These are phyloP conservation scores for Acipenser ruthenus DNA, from an alignment of 2,797 vertebrate genomes.

Conservation along the genomic window DNA sequence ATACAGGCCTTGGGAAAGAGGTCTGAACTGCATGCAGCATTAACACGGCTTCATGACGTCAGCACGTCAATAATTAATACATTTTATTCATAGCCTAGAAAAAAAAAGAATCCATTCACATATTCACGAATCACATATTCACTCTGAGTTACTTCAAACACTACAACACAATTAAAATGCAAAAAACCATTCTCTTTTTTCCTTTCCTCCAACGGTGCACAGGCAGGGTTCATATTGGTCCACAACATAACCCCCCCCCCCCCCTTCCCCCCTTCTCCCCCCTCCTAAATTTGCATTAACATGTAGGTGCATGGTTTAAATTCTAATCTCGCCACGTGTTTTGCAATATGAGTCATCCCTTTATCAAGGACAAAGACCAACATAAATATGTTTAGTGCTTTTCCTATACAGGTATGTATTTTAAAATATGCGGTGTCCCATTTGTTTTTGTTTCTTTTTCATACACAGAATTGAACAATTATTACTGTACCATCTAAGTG, in stretches of 20 bases:
- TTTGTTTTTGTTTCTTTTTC: too few relatives aligned
- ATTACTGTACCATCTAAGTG: too few relatives aligned
- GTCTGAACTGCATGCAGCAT: conserved; percentile 68
- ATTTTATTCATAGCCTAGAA: conserved; percentile 75
- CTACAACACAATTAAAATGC: conserved; percentile 26
- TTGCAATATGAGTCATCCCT: neutral
- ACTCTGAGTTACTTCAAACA: conserved; percentile 70
- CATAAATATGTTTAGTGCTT: too few relatives aligned
- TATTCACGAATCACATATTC: conserved; percentile 78
- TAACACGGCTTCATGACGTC: conserved; percentile 66
- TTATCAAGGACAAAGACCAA: too few relatives aligned
- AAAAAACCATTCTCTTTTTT: conserved; percentile 20
- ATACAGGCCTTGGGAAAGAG: conserved; percentile 56
- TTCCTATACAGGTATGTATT: too few relatives aligned
- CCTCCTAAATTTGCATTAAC: neutral
- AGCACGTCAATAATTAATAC: conserved; percentile 72
- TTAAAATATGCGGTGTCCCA: too few relatives aligned
- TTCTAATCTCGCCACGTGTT: neutral
- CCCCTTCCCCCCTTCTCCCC: too few relatives aligned
- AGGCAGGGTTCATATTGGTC: neutral
- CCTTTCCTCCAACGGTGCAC: neutral
- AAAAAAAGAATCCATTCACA: conserved; percentile 76
- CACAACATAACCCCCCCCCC: neutral
- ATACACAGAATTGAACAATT: too few relatives aligned
- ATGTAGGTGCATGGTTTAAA: neutral